Percentiles rank a stretch among this genome's conserved stretches.
phyloP scores from a whole-genome alignment of 1,140 invertebrate species.

The Polyergus mexicanus region DNA sequence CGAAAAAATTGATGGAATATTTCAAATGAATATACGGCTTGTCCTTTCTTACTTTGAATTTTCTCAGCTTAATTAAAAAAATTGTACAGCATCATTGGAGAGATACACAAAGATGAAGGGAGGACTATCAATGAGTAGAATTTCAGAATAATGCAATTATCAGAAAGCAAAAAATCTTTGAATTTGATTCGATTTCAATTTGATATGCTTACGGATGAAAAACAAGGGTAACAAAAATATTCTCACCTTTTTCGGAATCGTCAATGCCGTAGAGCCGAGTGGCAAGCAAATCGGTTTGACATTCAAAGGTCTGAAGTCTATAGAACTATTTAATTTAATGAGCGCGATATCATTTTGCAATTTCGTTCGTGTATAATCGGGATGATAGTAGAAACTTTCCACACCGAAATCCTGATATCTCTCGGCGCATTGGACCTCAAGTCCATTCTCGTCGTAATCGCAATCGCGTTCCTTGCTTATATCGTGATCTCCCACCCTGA shows the following conservation, averaged over 20 bases:
- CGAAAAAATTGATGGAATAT: neutral
- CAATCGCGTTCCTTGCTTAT: constrained; percentile 88
- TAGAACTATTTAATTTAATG: constrained; percentile 86
- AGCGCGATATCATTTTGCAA: constrained; percentile 89
- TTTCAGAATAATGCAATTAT: too few relatives aligned
- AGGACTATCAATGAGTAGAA: too few relatives aligned
- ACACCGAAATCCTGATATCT: constrained; percentile 88
- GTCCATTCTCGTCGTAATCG: constrained; percentile 82
- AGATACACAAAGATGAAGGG: too few relatives aligned
- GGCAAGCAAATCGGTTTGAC: constrained; percentile 89
- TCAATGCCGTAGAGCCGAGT: constrained; percentile 76
- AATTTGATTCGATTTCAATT: too few relatives aligned
- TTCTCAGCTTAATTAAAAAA: too few relatives aligned
- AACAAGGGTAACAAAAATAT: too few relatives aligned
- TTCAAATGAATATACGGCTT: too few relatives aligned
- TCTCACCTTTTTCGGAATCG: constrained; percentile 72
- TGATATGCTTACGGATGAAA: too few relatives aligned
- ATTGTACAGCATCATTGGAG: too few relatives aligned
- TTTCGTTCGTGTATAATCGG: constrained; percentile 84
- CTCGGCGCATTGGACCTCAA: constrained; percentile 86
- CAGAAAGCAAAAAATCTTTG: too few relatives aligned
- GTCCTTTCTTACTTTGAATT: too few relatives aligned
- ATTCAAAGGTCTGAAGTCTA: constrained; percentile 86
- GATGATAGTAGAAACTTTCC: constrained; percentile 87
- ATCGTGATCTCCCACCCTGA: constrained; percentile 90